Evolutionary conservation across 1,140 invertebrate species (phyloP), one percentile per base, ranked within the genome.

Genomic region (Hyles euphorbiae): DNA sequence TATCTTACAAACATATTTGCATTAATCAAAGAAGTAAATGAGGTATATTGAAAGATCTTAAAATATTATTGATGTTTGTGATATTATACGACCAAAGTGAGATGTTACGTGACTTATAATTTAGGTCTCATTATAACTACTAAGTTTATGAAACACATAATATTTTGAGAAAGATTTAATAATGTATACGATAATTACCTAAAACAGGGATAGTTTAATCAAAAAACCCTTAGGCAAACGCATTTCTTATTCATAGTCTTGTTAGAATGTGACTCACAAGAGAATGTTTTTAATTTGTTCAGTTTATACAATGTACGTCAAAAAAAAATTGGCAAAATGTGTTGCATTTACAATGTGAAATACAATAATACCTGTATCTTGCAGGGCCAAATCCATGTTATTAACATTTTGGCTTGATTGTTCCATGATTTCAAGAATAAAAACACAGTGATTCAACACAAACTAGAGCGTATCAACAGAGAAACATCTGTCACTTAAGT

Each of bases 401-500:
- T 58, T 56, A 44, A 51, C 52, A 45, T 64, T 76, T 61, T 72
- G 61, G 61, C 59, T 69, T 32, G 58, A 68, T 65, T 76, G 71
- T 61, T 85, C 82, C 80, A 83, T 81, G 33, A 56, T 73, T 63
- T 49, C 54, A 51, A 58, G 6, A 60, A 61, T 52, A 57, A 66
- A 58, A 67, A 65, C 53, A 48, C 56, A 56, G 53, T 56, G 70
- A 68, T 70, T 60, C 43, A 68, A 59, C 58, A 62, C 74, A 80
- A 81, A 77, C 71, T 82, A 74, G 77, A 81, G 81, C 73, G 77
- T 76, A 78, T 72, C 75, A 77, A 50, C 65, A 70, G 65, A 65
- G 65, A 67, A 80, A 74, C 81, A 81, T 83, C 78, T 83, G 78
- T 80, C 80, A 86, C 75, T 75, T 60, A 34, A 62, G 70, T 50